Base-by-base conservation (phyloP, 1,140 invertebrate genomes). In the Steinernema khuongi region DNA sequence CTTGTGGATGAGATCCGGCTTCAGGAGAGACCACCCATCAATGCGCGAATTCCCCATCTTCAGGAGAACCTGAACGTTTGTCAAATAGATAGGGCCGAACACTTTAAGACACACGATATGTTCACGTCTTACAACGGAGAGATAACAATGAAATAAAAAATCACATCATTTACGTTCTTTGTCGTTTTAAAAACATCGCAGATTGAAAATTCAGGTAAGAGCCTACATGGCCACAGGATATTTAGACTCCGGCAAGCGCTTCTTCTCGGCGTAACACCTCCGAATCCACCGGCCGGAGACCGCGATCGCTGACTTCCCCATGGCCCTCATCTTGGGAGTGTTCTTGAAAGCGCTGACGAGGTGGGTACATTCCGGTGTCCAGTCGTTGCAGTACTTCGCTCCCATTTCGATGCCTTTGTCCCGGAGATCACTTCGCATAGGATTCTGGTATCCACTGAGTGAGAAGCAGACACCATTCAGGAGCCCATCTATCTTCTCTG, bases 261-360 rank as follows among this genome's bases (percentile, higher is more conserved):
- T 60, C 50, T 60, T 60, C 50, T 60, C 50, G 11, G 50, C 50
- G 50, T 60, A 60, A 22, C 50, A 60, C 11, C 50, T 11, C 19
- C 50, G 50, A 22, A 60, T 60, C 50, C 50, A 60, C 11, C 50
- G 7, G 14, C 50, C 50, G 14, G 50, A 60, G 26, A 60, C 50
- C 11, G 50, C 50, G 7, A 14, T 26, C 19, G 50, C 50, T 7
- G 14, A 4, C 26, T 26, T 60, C 7, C 50, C 50, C 14, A 60
- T 60, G 19, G 19, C 19, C 22, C 26, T 60, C 50, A 60, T 60
- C 19, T 60, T 60, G 7, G 50, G 50, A 26, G 50, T 60, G 50
- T 60, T 60, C 50, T 60, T 60, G 50, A 60, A 60, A 22, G 50
- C 50, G 50, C 50, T 60, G 50, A 60, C 50, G 4, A 60, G 50